A percentile compares a stretch with the other conserved stretches of the same genome.
Evolutionary conservation across 2,113 vertebrate genomes (phyloP).

Genomic region (Gnathonemus longibarbis): DNA sequence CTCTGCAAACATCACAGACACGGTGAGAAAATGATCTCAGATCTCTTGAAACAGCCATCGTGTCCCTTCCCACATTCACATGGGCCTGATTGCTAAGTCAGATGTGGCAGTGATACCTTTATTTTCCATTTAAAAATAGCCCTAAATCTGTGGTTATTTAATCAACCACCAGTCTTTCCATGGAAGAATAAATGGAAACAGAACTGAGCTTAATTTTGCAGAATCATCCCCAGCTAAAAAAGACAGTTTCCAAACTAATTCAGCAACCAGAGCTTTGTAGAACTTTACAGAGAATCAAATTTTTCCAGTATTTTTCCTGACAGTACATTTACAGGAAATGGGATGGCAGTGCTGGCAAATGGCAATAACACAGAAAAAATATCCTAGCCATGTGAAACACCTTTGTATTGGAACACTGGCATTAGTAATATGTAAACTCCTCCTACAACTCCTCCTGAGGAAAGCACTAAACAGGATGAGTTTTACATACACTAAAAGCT

Average conservation of each 20-base stretch:
- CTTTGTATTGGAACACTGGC: neutral
- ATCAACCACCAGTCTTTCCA: neutral
- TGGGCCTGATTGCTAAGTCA: neutral
- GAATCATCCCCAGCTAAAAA: neutral
- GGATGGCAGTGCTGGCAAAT: neutral
- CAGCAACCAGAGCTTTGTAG: neutral
- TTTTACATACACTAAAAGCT: neutral
- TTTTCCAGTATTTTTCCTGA: neutral
- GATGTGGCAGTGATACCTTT: neutral
- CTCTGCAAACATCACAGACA: neutral
- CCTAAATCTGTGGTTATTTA: neutral
- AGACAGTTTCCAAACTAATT: neutral
- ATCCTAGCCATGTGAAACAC: neutral
- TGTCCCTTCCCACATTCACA: neutral
- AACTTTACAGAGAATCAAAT: neutral
- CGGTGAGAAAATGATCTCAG: neutral
- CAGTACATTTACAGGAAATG: neutral
- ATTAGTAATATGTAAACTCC: neutral
- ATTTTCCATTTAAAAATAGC: slow-evolving; percentile 5
- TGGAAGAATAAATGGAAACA: neutral
- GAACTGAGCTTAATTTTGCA: neutral
- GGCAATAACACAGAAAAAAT: neutral
- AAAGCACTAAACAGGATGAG: neutral
- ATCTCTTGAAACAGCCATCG: neutral
- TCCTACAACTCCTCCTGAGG: neutral